A percentile compares a stretch with the other conserved stretches of the same genome.
Evolutionary conservation across 2,797 vertebrate genomes (phyloP).

Genomic region (Dermochelys coriacea): DNA sequence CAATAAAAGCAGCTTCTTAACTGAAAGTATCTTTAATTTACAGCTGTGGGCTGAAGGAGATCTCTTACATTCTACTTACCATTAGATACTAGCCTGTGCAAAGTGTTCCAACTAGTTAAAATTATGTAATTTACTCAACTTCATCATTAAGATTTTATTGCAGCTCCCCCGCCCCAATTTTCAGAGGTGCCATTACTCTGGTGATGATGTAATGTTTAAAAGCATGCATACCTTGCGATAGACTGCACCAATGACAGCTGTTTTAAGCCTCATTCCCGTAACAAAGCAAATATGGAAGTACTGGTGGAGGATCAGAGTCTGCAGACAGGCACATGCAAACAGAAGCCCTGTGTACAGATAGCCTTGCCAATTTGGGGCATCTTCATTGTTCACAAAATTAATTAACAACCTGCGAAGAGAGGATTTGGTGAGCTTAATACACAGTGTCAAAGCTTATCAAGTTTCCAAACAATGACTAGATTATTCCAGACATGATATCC

Average conservation of each 20-base stretch:
- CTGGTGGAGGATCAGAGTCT: constrained; percentile 94
- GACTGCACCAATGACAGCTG: constrained; percentile 91
- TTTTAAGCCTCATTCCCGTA: constrained; percentile 95
- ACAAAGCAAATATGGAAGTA: constrained; percentile 98
- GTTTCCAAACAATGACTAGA: not conserved
- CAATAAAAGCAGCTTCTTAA: not conserved
- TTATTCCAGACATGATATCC: not conserved
- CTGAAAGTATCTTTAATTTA: not conserved
- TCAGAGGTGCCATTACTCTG: not conserved
- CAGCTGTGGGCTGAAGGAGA: not conserved
- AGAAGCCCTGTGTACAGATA: constrained; percentile 92
- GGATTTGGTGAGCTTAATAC: not conserved
- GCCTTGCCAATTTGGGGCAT: constrained; percentile 92
- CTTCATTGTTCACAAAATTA: constrained; percentile 86
- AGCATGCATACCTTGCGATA: constrained; percentile 90
- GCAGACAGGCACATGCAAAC: constrained; percentile 89
- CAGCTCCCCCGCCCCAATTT: not conserved
- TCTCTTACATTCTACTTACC: not conserved
- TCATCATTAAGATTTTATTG: not conserved
- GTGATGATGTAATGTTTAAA: fast-evolving
- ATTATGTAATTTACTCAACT: not conserved
- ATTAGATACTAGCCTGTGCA: not conserved
- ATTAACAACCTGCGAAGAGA: constrained; percentile 87
- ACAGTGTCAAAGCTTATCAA: not conserved
- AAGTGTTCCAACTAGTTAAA: not conserved